Evolutionary conservation across 1,140 invertebrate genomes (phyloP), one percentile per base, ranked within the genome.

Genomic region (Ceratina calcarata): DNA sequence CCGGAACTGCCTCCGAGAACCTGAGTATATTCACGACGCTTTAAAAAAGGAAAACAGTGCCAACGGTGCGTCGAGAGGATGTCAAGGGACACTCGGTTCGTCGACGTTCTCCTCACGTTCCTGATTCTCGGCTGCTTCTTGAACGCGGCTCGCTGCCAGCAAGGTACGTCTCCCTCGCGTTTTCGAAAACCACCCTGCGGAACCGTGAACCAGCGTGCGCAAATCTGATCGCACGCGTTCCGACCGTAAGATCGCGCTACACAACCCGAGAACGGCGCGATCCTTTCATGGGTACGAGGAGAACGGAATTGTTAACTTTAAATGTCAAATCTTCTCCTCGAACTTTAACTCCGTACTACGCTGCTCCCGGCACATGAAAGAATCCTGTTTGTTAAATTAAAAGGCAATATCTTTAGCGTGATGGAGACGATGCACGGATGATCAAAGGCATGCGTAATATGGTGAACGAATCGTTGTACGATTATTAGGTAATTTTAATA

Each of bases 201-300:
- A 37, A 37, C 27, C 7, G n/a, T 45, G 15, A 18, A 37, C 67
- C 67, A 7, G 53, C 65, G 61, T 57, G 61, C 24, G 20, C 18
- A 16, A 68, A 32, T 0, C 2, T 55, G 27, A 20, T 65, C 81
- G 37, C 37, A 45, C 49, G 57, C 80, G 73, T 68, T 67, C 37
- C 57, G 73, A 16, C 61, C 66, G 74, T 20, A 58, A 53, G 69
- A 37, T 24, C 64, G 64, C 74, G 74, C 65, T 61, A 24, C 16
- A 1, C 60, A 53, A 45, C 37, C 37, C 37, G 37, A 7, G 37
- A 45, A 27, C 20, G 27, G 64, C 62, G 62, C 69, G n/a, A 61
- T 61, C 69, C 75, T 84, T 83, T 82, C 82, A 73, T 72, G 69
- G 68, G 0, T 68, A 78, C 27, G 27, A 32, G 20, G 13, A 60